Percentiles rank a stretch among this genome's conserved stretches.
Conservation (phyloP, 2,888 invertebrate species). For the Caenorhabditis sp. region DNA sequence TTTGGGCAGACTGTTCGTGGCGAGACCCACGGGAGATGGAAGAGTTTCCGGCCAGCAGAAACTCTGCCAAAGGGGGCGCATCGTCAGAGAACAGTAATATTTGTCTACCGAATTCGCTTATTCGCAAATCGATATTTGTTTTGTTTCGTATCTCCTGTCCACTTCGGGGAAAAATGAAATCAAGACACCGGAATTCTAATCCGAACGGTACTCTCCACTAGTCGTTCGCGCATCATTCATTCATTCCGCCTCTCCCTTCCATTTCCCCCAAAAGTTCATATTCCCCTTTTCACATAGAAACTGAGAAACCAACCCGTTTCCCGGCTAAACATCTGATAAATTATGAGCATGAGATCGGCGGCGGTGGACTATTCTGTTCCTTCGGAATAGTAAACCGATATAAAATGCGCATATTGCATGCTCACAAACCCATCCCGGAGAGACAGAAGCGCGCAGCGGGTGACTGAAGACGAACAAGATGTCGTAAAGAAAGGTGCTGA, state of each 20-base stretch:
- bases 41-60: no score
- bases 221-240: neutral
- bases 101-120: conserved; percentile 21
- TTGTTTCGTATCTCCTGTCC: conserved; percentile 36
- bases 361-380: no score
- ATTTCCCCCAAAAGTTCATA: no score
- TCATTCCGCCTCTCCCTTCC: neutral
- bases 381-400: conserved; percentile 39
- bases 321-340: conserved; percentile 18
- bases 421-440: conserved; percentile 27
- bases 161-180: conserved; percentile 16
- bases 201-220: neutral
- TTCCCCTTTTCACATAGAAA: conserved; percentile 2
- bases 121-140: conserved; percentile 37
- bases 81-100: no score
- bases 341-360: conserved; percentile 9
- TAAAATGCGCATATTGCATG: conserved; percentile 60
- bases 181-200: conserved; percentile 10
- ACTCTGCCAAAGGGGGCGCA: no score
- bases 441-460: conserved; percentile 32
- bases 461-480: conserved; percentile 13
- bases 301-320: neutral
- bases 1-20: no score
- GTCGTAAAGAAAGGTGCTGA: conserved; percentile 37
- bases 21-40: no score